phyloP scores from a whole-genome alignment of 2,888 invertebrate species.

The Odontomyia ornata region DNA sequence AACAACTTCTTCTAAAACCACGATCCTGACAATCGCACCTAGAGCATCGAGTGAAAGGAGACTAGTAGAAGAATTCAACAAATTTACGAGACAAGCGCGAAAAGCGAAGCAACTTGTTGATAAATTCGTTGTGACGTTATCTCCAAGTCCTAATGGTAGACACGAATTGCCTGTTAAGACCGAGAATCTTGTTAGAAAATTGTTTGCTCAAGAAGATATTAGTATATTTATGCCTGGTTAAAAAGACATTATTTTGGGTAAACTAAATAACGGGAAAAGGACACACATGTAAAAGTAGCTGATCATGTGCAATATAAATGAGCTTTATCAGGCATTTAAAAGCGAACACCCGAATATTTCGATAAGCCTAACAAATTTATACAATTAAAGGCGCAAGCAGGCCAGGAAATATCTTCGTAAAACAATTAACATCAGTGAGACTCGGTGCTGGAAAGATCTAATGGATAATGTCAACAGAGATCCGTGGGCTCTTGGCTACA shows the following conservation, averaged over 20 bases:
- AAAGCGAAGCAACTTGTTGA: background rate
- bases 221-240: background rate
- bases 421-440: too few species aligned
- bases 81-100: background rate
- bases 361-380: background rate
- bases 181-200: too few species aligned
- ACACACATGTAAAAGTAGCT: background rate
- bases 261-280: background rate
- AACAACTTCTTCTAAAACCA: background rate
- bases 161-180: background rate
- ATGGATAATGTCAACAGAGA: too few species aligned
- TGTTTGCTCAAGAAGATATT: background rate
- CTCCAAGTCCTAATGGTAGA: background rate
- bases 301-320: background rate
- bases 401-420: too few species aligned
- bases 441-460: too few species aligned
- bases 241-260: background rate
- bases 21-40: background rate
- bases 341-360: background rate
- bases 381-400: background rate
- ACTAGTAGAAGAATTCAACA: background rate
- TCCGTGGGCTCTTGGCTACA: too few species aligned
- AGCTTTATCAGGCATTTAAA: constrained; percentile 9
- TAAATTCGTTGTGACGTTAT: background rate
- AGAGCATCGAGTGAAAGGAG: background rate